phyloP scores from a whole-genome alignment of 2,888 invertebrate genomes.

The Phaonia tiefii region DNA sequence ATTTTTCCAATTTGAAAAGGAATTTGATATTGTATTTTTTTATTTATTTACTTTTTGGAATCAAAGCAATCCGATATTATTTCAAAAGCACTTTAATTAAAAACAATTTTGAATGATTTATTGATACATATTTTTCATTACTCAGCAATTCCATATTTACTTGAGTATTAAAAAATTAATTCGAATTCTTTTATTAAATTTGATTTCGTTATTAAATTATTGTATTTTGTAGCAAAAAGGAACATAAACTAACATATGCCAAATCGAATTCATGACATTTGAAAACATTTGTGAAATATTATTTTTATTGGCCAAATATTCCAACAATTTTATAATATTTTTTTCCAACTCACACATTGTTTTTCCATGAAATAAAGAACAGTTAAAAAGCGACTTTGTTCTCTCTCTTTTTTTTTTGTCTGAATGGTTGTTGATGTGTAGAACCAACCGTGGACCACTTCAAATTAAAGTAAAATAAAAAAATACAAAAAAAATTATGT shows the following conservation, averaged over 20 bases:
- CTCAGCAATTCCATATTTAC: slow-evolving; percentile 52
- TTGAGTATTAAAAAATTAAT: slow-evolving; percentile 52
- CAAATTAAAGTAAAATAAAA: slow-evolving; percentile 53
- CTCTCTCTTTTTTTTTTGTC: background rate
- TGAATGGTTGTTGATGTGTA: background rate
- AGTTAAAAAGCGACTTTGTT: background rate
- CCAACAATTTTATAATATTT: slow-evolving; percentile 26
- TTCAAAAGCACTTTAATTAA: too few species aligned
- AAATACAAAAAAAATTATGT: slow-evolving; percentile 49
- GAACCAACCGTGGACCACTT: slow-evolving; percentile 50
- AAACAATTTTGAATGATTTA: too few species aligned
- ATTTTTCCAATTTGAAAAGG: too few species aligned
- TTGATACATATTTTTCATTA: background rate
- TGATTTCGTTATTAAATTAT: slow-evolving; percentile 48
- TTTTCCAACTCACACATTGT: slow-evolving; percentile 5
- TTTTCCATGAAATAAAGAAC: too few species aligned
- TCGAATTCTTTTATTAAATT: slow-evolving; percentile 42
- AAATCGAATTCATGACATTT: slow-evolving; percentile 4
- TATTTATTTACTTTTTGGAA: too few species aligned
- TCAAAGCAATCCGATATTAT: too few species aligned
- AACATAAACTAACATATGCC: background rate
- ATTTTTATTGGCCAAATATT: slow-evolving; percentile 37
- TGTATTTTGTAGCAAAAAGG: slow-evolving; percentile 16
- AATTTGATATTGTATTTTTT: too few species aligned
- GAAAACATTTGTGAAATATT: slow-evolving; percentile 14